Evolutionary conservation across 2,888 invertebrate genomes (phyloP).

Genomic region (Elaeidobius kamerunicus): DNA sequence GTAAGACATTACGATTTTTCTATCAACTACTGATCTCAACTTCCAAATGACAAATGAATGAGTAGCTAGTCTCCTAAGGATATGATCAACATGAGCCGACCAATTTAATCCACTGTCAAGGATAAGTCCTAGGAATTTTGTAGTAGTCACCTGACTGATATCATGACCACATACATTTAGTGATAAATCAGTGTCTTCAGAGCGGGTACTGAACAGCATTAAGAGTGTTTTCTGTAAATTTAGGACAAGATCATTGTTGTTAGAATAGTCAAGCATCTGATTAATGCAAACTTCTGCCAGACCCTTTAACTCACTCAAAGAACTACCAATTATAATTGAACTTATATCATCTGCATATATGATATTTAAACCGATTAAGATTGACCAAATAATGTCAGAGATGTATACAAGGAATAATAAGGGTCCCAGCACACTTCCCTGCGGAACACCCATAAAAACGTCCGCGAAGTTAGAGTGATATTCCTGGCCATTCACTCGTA

Average conservation of each 20-base stretch:
- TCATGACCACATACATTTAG: neutral
- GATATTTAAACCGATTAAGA: neutral
- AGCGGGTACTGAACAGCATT: neutral
- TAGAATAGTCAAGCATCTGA: neutral
- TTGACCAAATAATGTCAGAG: neutral
- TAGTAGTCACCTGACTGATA: neutral
- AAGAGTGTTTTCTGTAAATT: neutral
- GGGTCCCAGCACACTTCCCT: too few relatives aligned
- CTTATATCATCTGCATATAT: neutral
- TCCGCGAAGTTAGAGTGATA: too few relatives aligned
- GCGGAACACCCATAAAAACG: neutral
- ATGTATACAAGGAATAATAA: too few relatives aligned
- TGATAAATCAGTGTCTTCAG: neutral
- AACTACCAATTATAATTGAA: neutral
- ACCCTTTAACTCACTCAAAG: neutral
- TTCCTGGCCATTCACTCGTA: too few relatives aligned
- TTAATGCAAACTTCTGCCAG: neutral
- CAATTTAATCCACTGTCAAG: too few relatives aligned
- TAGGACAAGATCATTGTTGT: neutral
- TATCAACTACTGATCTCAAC: neutral
- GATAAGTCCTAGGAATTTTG: too few relatives aligned
- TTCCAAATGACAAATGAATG: too few relatives aligned
- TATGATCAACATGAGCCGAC: too few relatives aligned
- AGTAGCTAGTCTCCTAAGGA: too few relatives aligned
- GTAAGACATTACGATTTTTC: neutral